Conservation (phyloP, 2,888 invertebrate genomes). For the Drosophila macrospina region DNA sequence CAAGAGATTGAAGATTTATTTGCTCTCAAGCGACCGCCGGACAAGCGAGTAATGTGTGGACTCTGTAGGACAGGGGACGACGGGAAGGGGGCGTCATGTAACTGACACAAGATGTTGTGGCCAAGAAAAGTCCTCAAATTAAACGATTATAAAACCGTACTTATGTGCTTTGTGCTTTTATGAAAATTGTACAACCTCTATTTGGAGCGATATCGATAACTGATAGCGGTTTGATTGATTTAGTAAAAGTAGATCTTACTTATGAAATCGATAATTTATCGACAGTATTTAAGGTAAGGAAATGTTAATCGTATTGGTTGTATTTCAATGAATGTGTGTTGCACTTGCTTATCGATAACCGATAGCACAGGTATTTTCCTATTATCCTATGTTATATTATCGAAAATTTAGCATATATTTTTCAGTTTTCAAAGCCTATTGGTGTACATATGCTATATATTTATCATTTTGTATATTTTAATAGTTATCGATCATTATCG, state of each 20-base stretch:
- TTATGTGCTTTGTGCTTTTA: too few relatives aligned
- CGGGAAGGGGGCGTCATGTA: neutral
- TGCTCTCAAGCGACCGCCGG: constrained; percentile 35
- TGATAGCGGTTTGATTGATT: neutral
- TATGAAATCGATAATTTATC: neutral
- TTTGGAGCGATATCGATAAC: too few relatives aligned
- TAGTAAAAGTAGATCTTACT: neutral
- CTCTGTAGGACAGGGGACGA: too few relatives aligned
- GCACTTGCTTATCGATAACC: neutral
- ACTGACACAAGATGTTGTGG: constrained; percentile 7
- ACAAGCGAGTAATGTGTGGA: constrained; percentile 1
- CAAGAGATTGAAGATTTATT: constrained; percentile 49
- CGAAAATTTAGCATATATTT: too few relatives aligned
- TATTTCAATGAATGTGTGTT: neutral
- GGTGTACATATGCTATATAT: too few relatives aligned
- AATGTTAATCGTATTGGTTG: neutral
- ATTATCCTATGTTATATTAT: too few relatives aligned
- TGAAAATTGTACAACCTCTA: too few relatives aligned
- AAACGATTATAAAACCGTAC: constrained; percentile 1
- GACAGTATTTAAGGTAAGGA: too few relatives aligned
- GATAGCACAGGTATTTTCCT: too few relatives aligned
- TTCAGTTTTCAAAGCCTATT: too few relatives aligned
- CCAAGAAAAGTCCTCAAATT: constrained; percentile 5
- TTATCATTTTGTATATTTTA: too few relatives aligned
- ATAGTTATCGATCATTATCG: neutral